Evolutionary conservation across 1,140 invertebrate genomes (phyloP).

Genomic region (Meloidogyne floridensis): DNA sequence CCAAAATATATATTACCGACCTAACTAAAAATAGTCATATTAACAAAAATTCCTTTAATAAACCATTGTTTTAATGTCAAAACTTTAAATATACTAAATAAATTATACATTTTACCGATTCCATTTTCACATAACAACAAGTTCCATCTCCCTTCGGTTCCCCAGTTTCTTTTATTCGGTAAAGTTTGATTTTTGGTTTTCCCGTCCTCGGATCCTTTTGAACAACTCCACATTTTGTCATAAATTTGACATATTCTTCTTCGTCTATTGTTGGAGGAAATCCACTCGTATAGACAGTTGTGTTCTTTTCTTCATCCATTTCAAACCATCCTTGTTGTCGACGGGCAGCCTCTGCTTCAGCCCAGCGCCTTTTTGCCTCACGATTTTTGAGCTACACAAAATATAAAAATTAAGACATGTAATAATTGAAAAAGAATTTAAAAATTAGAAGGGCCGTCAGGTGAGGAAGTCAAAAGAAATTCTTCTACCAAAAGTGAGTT

Average conservation of each 20-base stretch:
- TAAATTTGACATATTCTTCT: constrained; percentile 70
- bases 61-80: too few species aligned
- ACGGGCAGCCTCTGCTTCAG: constrained; percentile 30
- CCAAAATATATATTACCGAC: too few species aligned
- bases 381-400: background rate
- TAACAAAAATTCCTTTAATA: too few species aligned
- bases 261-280: constrained; percentile 85
- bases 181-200: constrained; percentile 91
- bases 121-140: constrained; percentile 89
- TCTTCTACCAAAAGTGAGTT: background rate
- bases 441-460: too few species aligned
- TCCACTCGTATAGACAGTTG: constrained; percentile 93
- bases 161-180: constrained; percentile 78
- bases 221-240: constrained; percentile 57
- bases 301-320: constrained; percentile 85
- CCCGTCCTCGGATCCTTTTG: constrained; percentile 71
- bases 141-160: constrained; percentile 90
- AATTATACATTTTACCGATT: constrained; percentile 68
- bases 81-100: background rate
- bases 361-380: constrained; percentile 17
- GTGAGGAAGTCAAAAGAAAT: too few species aligned
- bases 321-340: constrained; percentile 81
- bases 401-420: background rate
- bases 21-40: too few species aligned
- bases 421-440: too few species aligned